Evolutionary conservation across 2,888 invertebrate species (phyloP), one percentile per base, ranked within the genome.

Genomic region (Melitaea athalia): DNA sequence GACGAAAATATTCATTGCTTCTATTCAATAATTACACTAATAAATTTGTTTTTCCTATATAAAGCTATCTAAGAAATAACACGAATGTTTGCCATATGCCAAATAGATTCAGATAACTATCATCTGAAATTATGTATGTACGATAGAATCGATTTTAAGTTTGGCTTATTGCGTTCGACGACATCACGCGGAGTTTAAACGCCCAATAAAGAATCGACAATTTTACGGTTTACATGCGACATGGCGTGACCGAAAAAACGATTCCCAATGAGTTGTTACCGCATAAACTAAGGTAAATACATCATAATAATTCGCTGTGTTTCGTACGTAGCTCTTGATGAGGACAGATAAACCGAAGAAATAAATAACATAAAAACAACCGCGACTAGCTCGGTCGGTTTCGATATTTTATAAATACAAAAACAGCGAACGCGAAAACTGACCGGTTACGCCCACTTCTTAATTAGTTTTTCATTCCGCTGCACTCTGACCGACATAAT

Each of bases 401-500:
- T 81, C 72, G 70, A 75, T 84, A 83, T 82, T 81, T n/a, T 74
- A 77, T 81, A 83, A 82, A 80, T 76, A 84, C 77, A 76, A 83
- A 84, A 85, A 86, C 82, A 79, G 85, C 83, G 77, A 83, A 81
- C 84, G 84, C 88, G 82, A 85, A 88, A 84, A 84, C 81, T 81
- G 83, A 79, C 81, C 78, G 76, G 77, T 72, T 72, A 81, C 90
- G 88, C 92, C 92, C 88, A 87, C 82, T 84, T 87, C 85, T 89
- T 92, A 92, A 92, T 92, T 91, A 92, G 91, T 89, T 92, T 92
- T 87, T 85, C 87, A 85, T 88, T 85, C 85, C 80, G 84, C 85
- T 92, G 92, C 92, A 92, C 92, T 92, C 89, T 91, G 92, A 92
- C 92, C 92, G 90, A 89, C 85, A 89, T 92, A 91, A 92, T 92